phyloP scores from a whole-genome alignment of 2,888 invertebrate species.

The Drosophila pegasa region DNA sequence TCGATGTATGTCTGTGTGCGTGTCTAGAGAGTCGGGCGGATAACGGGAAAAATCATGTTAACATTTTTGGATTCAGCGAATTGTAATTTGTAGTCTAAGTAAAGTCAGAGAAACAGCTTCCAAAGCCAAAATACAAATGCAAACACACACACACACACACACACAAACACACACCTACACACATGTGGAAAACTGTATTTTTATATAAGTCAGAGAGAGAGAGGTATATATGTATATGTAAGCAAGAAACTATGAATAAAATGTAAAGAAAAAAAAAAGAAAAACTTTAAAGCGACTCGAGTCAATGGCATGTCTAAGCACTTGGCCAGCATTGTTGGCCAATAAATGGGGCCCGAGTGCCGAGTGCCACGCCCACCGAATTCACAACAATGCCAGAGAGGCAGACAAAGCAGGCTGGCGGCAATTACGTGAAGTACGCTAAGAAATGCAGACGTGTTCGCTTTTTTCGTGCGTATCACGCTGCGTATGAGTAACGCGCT shows the following conservation, averaged over 20 bases:
- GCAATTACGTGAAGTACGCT: constrained; percentile 49
- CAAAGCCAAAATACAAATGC: constrained; percentile 58
- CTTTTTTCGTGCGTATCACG: constrained; percentile 27
- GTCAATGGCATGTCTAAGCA: constrained; percentile 3
- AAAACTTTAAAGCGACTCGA: constrained; percentile 16
- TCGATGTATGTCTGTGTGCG: constrained; percentile 20
- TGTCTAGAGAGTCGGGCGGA: neutral
- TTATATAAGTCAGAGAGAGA: constrained; percentile 68
- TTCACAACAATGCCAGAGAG: constrained; percentile 17
- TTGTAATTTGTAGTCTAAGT: constrained; percentile 44
- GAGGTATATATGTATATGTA: constrained; percentile 51
- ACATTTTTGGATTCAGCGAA: constrained; percentile 54
- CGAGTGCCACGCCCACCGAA: constrained; percentile 30
- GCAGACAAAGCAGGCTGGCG: constrained; percentile 41
- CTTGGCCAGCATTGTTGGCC: constrained; percentile 17
- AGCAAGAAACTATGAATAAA: constrained; percentile 57
- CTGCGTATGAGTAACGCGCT: constrained; percentile 66
- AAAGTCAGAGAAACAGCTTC: constrained; percentile 50
- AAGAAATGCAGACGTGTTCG: constrained; percentile 66
- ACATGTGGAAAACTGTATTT: constrained; percentile 70
- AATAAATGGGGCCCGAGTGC: neutral
- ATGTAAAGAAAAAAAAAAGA: constrained; percentile 46
- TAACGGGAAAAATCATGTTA: constrained; percentile 44
- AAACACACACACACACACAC: constrained; percentile 30
- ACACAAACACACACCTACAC: constrained; percentile 25